Evolutionary conservation across 23 tunicate species (phyloP), one percentile per base, ranked within the genome.

Genomic region (Corella eumyota): DNA sequence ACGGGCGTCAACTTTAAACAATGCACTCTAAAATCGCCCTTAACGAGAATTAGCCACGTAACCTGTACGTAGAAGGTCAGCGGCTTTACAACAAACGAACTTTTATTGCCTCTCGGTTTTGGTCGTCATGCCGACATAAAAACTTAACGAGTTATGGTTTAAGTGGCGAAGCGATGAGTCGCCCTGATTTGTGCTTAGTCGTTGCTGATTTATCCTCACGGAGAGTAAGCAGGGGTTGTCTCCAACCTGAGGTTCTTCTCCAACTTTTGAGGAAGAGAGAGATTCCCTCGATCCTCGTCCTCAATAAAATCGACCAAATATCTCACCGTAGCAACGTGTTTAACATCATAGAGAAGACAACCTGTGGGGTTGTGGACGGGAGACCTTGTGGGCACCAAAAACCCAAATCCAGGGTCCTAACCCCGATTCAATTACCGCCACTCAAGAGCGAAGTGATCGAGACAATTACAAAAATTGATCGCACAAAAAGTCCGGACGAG

Each of bases 171-270:
- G n/a, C n/a, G n/a, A n/a, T n/a, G n/a, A n/a, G n/a, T n/a, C n/a
- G n/a, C n/a, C n/a, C 96, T 29, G 88, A 88, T 36, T 27, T 88
- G 23, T 75, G 76, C 21, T 48, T 88, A 72, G 65, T 88, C 30
- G 77, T 88, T 5, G 96, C 66, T 21, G 96, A 88, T 57, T 38
- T 78, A 0, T 52, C 87, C 7, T 66, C 77, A 2, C 28, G 52
- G 27, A 61, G 77, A 68, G 61, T 60, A 9, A 73, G 61, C 4
- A 57, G 30, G 9, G 96, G 96, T 13, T 72, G 32, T 45, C 48
- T 88, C 6, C 70, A 73, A n/a, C 90, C 88, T 0, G 88, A 79
- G 36, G 60, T 73, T 25, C 28, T 88, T 45, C 21, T 88, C 67
- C 79, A 85, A 34, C 52, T 88, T 36, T 31, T 79, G 20, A 73